phyloP scores from a whole-genome alignment of 2,113 vertebrate species.

The Malurus cyaneus region DNA sequence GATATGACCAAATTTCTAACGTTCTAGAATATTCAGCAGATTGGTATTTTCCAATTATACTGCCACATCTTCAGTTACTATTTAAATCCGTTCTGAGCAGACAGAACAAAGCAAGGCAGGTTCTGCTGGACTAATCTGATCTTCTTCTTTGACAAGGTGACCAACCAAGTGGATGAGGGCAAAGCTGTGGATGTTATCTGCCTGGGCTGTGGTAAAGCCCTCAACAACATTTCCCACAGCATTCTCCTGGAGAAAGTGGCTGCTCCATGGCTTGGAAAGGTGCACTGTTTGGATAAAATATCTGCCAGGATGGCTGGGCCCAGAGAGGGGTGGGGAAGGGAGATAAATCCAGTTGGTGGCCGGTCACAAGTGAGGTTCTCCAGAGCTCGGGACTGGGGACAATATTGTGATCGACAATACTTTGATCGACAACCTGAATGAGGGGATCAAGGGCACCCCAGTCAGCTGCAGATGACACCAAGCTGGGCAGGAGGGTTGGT shows the following conservation, averaged over 20 bases:
- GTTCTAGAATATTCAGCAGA: not conserved
- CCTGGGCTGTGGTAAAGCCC: rapidly evolving
- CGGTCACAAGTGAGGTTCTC: not conserved
- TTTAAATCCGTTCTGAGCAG: not conserved
- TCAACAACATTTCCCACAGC: not conserved
- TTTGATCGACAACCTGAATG: not conserved
- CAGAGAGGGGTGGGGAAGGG: not conserved
- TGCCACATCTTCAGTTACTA: not conserved
- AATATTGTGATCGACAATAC: rapidly evolving
- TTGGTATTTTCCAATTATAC: not conserved
- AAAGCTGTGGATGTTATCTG: not conserved
- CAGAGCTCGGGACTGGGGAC: not conserved
- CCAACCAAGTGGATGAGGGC: too few relatives aligned
- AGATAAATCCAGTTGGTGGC: not conserved
- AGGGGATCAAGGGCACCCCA: not conserved
- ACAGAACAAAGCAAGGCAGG: not conserved
- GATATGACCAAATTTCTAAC: not conserved
- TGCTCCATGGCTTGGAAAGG: not conserved
- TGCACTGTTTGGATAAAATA: not conserved
- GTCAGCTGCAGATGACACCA: not conserved
- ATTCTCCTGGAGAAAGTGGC: not conserved
- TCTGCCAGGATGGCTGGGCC: not conserved
- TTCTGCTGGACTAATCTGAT: not conserved
- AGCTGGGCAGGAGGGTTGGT: rapidly evolving
- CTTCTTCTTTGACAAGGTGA: not conserved